Evolutionary conservation across 2,888 invertebrate genomes (phyloP).

Genomic region (Synergus itoensis): DNA sequence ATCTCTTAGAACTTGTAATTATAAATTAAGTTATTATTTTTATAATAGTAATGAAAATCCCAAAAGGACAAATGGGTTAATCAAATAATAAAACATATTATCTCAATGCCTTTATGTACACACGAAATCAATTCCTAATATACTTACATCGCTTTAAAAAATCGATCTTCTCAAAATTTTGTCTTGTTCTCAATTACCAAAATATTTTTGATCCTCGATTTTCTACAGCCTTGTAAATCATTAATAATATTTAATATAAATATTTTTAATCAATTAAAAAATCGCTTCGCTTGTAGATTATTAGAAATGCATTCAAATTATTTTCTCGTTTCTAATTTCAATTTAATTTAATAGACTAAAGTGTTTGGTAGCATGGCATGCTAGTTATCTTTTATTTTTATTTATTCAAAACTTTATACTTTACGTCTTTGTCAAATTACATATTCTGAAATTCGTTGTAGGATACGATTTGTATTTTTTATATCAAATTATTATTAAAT

Average conservation of each 20-base stretch:
- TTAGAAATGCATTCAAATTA: slow-evolving; percentile 38
- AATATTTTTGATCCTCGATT: background rate
- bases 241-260: background rate
- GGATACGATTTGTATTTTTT: background rate
- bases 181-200: no score
- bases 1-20: no score
- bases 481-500: background rate
- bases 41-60: no score
- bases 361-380: slow-evolving; percentile 53
- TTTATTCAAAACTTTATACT: background rate
- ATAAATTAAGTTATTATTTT: background rate
- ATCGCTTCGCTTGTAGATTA: slow-evolving; percentile 50
- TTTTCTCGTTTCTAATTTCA: slow-evolving; percentile 5
- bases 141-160: background rate
- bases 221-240: background rate
- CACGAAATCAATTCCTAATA: background rate
- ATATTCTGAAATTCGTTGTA: background rate
- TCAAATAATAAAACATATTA: background rate
- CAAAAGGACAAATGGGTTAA: background rate
- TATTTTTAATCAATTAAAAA: background rate
- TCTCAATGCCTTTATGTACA: no score
- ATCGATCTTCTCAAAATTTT: no score
- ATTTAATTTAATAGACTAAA: background rate
- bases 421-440: background rate
- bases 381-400: slow-evolving; percentile 9